Evolutionary conservation across 1,140 invertebrate genomes (phyloP), one percentile per base, ranked within the genome.

Genomic region (Eueides isabella): DNA sequence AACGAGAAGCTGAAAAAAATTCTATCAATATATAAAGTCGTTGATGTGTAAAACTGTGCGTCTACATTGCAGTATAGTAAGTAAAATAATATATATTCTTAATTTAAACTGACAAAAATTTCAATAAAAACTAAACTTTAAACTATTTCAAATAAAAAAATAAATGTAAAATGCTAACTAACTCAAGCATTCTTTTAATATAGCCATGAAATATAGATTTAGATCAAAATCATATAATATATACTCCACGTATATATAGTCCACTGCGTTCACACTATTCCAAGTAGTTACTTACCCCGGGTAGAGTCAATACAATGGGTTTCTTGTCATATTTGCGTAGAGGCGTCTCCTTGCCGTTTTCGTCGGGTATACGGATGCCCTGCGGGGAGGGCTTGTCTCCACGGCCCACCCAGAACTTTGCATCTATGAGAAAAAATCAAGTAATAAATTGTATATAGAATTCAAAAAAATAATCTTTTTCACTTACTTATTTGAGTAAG

Each of bases 351-450:
- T 97, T 97, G 66, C 97, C 97, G 81, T 98, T 98, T 92, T 98
- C 98, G 84, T 98, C 97, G 0, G 97, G 96, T 2, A 98, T 96
- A 12, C 96, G 94, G 64, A 97, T 95, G 12, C 97, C 97, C 77
- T 97, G 96, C 0, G 97, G 94, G 1, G 95, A 95, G 4, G 97
- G 97, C 79, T 95, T 95, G 26, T 96, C 94, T 11, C 97, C 97
- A 16, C 95, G 88, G 0, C 97, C 97, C 55, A 97, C 97, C 98
- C 98, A 98, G 92, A 98, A 98, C 92, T 98, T 98, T 0, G 97
- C 97, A 92, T 98, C 97, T 98, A 89, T 33, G 94, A 94, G 67
- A 76, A 64, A 19, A 75, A 2, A 67, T 23, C 29, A n/a, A 1
- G 7, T 16, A 63, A 30, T 63, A 63, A 31, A 0, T 30, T 31